Evolutionary conservation across 2,113 vertebrate species (phyloP), one percentile per base, ranked within the genome.

Genomic region (Tauraco erythrolophus): DNA sequence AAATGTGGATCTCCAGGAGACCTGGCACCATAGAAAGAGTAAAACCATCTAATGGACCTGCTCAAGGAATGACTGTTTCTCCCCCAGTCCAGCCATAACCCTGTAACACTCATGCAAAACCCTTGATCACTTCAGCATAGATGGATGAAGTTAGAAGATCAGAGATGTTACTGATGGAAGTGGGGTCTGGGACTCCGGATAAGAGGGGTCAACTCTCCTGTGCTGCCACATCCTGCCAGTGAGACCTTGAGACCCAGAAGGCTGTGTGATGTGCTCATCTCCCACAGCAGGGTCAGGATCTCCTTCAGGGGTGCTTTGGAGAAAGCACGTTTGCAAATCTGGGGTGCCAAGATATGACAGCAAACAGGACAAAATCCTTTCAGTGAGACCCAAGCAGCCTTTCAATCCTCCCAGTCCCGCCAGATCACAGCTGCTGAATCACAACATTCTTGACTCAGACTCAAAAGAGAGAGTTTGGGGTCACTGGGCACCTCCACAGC

Each of bases 391-490:
- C 94, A 91, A 77, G 54, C 45, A 77, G 72, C 85, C 62, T 88
- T 89, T 96, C 89, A 92, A 96, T 96, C 91, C 86, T 84, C 37
- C 60, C 54, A 79, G 62, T 35, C 31, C 56, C 90, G 78, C 79
- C 79, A 94, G 62, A 85, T 88, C 82, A 77, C 93, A 96, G 96
- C 89, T 84, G 91, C 71, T 83, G 83, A 91, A 89, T 57, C 79
- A 37, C 68, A 91, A 84, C 31, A 2, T 60, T 96, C 60, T 86
- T 48, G 43, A 93, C 50, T 76, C 84, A 85, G 79, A 94, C 68
- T 83, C 60, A 66, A 80, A 85, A 85, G 43, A 80, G 46, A 94
- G 84, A 88, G 43, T 65, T 4, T 66, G 54, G 71, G 71, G 90
- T 88, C 92, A 79, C 46, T 37, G 79, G 84, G 54, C 90, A 80